Evolutionary conservation across 2,113 vertebrate species (phyloP).

Genomic region (Eubucco bourcierii): DNA sequence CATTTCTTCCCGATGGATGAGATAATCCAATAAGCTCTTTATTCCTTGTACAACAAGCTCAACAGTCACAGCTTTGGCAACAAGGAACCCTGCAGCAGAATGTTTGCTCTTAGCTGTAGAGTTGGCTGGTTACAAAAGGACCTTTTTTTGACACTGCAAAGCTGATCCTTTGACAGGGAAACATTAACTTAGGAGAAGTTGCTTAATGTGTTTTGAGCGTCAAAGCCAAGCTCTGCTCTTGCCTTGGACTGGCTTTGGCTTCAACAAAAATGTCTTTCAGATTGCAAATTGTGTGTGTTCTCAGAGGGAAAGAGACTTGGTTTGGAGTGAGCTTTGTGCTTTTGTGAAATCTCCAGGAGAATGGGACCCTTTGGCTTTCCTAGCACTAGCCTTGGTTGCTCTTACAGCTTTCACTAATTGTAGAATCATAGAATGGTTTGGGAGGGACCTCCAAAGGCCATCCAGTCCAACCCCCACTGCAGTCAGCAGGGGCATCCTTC

Average conservation of each 20-base stretch:
- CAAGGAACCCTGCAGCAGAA: background rate
- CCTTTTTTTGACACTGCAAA: conserved; percentile 44
- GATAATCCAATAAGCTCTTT: conserved; percentile 31
- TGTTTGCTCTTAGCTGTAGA: conserved; percentile 38
- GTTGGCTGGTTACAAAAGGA: conserved; percentile 54
- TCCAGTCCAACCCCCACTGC: no score
- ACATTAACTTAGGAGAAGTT: conserved; percentile 28
- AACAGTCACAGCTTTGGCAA: conserved; percentile 35
- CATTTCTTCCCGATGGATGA: background rate
- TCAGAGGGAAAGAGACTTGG: background rate
- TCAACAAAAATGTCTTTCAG: background rate
- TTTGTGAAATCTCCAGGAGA: background rate
- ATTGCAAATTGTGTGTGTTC: background rate
- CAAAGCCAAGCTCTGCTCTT: conserved; percentile 44
- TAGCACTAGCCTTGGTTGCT: background rate
- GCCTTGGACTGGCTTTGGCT: background rate
- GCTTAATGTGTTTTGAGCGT: conserved; percentile 20
- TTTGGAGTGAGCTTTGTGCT: background rate
- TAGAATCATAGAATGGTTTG: no score
- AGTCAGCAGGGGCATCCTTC: no score
- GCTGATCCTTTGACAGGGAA: conserved; percentile 40
- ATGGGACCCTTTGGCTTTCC: background rate
- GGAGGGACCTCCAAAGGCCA: no score
- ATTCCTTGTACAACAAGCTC: conserved; percentile 30
- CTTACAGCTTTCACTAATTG: background rate